Conservation (phyloP, 64 coral and sea anemone genomes). For the Porites australiensis region DNA sequence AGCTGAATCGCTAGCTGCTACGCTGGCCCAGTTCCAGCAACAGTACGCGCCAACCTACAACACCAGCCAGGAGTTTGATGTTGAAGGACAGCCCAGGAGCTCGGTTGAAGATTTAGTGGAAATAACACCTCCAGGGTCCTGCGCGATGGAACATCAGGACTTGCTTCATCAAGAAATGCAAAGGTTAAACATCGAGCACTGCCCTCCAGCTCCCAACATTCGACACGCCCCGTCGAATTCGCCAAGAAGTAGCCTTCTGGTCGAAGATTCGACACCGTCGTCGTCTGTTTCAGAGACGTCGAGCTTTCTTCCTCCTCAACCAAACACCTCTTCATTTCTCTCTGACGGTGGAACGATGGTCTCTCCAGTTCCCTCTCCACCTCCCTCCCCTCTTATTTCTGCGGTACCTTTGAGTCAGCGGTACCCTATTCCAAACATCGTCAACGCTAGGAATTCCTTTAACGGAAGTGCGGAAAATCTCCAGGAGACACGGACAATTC, state of each 20-base stretch:
- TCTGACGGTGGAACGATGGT: slow-evolving; percentile 52
- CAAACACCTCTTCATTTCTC: slow-evolving; percentile 51
- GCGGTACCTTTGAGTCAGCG: slow-evolving; percentile 86
- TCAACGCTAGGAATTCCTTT: not conserved
- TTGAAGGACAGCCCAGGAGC: slow-evolving; percentile 52
- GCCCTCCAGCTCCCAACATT: slow-evolving; percentile 42
- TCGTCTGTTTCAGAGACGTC: slow-evolving; percentile 43
- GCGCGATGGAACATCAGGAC: slow-evolving; percentile 57
- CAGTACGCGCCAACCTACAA: slow-evolving; percentile 62
- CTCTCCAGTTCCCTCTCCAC: slow-evolving; percentile 72
- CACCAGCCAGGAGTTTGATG: slow-evolving; percentile 71
- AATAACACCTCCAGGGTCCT: not conserved
- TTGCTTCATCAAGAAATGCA: slow-evolving; percentile 96
- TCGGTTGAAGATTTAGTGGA: slow-evolving; percentile 66
- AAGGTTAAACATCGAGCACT: slow-evolving; percentile 90
- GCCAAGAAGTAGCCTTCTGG: slow-evolving; percentile 79
- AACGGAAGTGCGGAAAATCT: slow-evolving; percentile 26
- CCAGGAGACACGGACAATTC: not conserved
- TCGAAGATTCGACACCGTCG: slow-evolving; percentile 62
- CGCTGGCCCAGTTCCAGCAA: slow-evolving; percentile 83
- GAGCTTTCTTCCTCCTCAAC: slow-evolving; percentile 47
- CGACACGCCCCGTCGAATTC: slow-evolving; percentile 70
- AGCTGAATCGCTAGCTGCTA: slow-evolving; percentile 82
- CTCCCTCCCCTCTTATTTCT: slow-evolving; percentile 82
- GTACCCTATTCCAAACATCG: slow-evolving; percentile 77